Percentiles rank a stretch among this genome's conserved stretches.
phyloP scores from a whole-genome alignment of 2,888 invertebrate species.

The Conops quadrifasciatus region DNA sequence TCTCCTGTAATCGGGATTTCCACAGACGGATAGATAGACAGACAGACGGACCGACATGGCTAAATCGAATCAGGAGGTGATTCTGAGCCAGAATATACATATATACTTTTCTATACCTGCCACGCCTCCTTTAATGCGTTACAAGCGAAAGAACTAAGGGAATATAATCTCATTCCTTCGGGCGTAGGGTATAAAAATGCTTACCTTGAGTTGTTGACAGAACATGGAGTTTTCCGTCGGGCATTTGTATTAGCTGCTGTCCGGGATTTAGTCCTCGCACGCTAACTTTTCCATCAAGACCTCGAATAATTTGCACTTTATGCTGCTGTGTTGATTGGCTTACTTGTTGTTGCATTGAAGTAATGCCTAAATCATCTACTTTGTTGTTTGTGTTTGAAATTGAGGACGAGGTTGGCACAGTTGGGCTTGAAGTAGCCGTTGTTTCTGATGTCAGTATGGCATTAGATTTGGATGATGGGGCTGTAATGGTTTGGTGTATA shows the following conservation, averaged over 20 bases:
- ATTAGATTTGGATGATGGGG: constrained; percentile 67
- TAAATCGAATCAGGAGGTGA: too few relatives aligned
- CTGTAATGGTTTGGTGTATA: constrained; percentile 71
- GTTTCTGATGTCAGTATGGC: constrained; percentile 61
- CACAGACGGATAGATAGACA: too few relatives aligned
- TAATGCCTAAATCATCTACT: constrained; percentile 60
- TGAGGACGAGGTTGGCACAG: constrained; percentile 37
- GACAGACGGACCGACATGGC: too few relatives aligned
- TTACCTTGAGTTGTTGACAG: constrained; percentile 66
- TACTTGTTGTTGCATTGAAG: constrained; percentile 69
- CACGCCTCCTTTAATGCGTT: too few relatives aligned
- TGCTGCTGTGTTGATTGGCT: constrained; percentile 70
- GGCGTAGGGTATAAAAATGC: neutral
- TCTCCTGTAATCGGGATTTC: too few relatives aligned
- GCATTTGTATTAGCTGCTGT: constrained; percentile 91
- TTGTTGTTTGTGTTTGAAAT: constrained; percentile 16
- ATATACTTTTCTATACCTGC: too few relatives aligned
- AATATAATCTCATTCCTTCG: too few relatives aligned
- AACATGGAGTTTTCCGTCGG: constrained; percentile 92
- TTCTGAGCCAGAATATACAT: too few relatives aligned
- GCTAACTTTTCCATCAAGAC: constrained; percentile 90
- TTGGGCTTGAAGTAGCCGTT: constrained; percentile 72
- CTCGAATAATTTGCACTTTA: constrained; percentile 89
- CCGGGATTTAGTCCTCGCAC: constrained; percentile 91
- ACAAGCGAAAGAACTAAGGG: too few relatives aligned